Conservation (phyloP, 2,888 invertebrate genomes). For the Platycheirus albimanus region DNA sequence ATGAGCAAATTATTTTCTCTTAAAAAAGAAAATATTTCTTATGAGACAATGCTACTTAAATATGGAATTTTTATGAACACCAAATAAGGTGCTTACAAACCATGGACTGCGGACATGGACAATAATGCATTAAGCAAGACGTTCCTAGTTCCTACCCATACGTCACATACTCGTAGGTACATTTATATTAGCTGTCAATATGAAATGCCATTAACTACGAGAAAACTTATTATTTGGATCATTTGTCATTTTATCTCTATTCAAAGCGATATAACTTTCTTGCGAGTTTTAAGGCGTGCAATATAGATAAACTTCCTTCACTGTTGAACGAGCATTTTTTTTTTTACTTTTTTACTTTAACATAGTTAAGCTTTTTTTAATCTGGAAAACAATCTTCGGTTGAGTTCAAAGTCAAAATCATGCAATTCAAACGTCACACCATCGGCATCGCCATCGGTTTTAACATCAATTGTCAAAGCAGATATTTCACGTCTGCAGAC, state of each 20-base stretch:
- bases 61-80: no score
- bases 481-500: slow-evolving; percentile 43
- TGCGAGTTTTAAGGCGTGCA: slow-evolving; percentile 16
- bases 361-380: slow-evolving; percentile 11
- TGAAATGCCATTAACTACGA: slow-evolving; percentile 2
- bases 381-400: slow-evolving; percentile 13
- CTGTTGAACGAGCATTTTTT: slow-evolving; percentile 34
- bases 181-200: slow-evolving; percentile 35
- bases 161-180: no score
- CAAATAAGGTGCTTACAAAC: background rate
- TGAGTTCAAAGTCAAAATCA: slow-evolving; percentile 37
- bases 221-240: slow-evolving; percentile 34
- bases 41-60: no score
- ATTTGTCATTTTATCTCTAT: slow-evolving; percentile 42
- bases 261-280: slow-evolving; percentile 2
- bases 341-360: slow-evolving; percentile 3
- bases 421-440: no score
- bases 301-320: slow-evolving; percentile 1
- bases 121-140: slow-evolving; percentile 1
- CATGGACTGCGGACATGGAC: background rate
- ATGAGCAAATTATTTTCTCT: no score
- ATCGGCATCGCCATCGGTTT: background rate
- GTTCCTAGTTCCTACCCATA: background rate
- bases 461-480: slow-evolving; percentile 44
- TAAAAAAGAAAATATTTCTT: no score